A percentile compares a stretch with the other conserved stretches of the same genome.
Evolutionary conservation across 2,797 vertebrate species (phyloP).

Genomic region (Mormyrus proboscirostris): DNA sequence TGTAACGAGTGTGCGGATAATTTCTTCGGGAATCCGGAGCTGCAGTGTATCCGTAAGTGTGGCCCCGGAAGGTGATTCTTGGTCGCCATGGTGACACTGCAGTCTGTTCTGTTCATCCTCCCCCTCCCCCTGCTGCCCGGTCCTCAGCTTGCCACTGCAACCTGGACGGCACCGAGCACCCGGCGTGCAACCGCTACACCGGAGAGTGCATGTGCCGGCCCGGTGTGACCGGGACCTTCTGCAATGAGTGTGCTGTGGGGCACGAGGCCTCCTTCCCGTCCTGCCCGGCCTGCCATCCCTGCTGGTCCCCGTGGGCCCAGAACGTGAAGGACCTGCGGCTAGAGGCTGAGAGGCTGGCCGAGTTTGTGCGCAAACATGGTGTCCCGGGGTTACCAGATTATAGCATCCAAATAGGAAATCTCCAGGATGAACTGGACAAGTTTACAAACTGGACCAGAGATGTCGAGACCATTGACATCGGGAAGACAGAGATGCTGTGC

Average conservation of each 20-base stretch:
- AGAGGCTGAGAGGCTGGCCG: slow-evolving; percentile 43
- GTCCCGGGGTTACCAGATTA: slow-evolving; percentile 29
- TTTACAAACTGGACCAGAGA: slow-evolving; percentile 55
- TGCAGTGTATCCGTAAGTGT: slow-evolving; percentile 66
- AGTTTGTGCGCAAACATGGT: slow-evolving; percentile 31
- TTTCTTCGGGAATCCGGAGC: slow-evolving; percentile 66
- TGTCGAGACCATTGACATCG: slow-evolving; percentile 40
- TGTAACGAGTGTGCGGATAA: slow-evolving; percentile 76
- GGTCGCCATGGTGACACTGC: not conserved
- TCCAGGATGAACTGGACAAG: slow-evolving; percentile 54
- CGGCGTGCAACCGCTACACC: slow-evolving; percentile 66
- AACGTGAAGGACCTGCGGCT: slow-evolving; percentile 53
- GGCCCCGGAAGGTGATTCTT: not conserved
- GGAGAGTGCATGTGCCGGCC: slow-evolving; percentile 65
- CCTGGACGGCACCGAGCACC: slow-evolving; percentile 59
- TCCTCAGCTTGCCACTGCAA: slow-evolving; percentile 71
- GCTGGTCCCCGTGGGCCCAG: slow-evolving; percentile 62
- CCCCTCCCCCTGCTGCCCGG: not conserved
- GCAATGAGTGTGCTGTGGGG: slow-evolving; percentile 63
- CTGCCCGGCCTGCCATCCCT: slow-evolving; percentile 69
- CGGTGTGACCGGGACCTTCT: slow-evolving; percentile 63
- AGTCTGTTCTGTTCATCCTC: not conserved
- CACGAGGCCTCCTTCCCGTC: slow-evolving; percentile 62
- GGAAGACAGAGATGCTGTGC: slow-evolving; percentile 58
- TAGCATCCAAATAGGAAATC: slow-evolving; percentile 41